Percentiles rank a stretch among this genome's conserved stretches.
phyloP scores from a whole-genome alignment of 2,888 invertebrate species.

The Neria commutata region DNA sequence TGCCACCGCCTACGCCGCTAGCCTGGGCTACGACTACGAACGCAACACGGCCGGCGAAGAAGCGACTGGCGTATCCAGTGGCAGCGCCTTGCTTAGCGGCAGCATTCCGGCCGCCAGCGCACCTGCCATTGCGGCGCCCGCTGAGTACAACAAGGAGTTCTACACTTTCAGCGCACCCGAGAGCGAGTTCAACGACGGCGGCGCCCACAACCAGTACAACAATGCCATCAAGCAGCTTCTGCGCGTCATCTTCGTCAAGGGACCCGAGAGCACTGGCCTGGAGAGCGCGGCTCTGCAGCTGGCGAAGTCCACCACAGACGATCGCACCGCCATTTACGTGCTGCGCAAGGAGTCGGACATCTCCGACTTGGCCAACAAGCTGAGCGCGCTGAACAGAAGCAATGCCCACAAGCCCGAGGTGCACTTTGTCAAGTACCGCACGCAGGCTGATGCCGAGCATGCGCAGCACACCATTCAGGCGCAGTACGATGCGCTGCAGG shows the following conservation, averaged over 20 bases:
- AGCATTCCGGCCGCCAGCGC: neutral
- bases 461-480: conserved; percentile 43
- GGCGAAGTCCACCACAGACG: conserved; percentile 10
- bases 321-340: conserved; percentile 34
- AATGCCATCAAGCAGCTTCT: conserved; percentile 33
- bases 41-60: conserved; percentile 10
- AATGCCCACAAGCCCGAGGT: conserved; percentile 38
- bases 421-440: conserved; percentile 45
- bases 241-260: conserved; percentile 38
- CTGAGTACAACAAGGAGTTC: conserved; percentile 34
- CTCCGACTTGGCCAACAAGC: conserved; percentile 1
- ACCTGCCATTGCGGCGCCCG: conserved; percentile 3
- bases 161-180: conserved; percentile 40
- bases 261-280: conserved; percentile 12
- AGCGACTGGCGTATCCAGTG: neutral
- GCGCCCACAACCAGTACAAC: conserved; percentile 14
- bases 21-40: conserved; percentile 36
- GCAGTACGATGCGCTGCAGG: too few relatives aligned
- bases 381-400: conserved; percentile 2
- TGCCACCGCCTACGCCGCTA: conserved; percentile 32
- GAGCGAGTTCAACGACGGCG: conserved; percentile 29
- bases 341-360: conserved; percentile 18
- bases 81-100: conserved; percentile 5
- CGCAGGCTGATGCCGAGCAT: conserved; percentile 41
- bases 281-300: conserved; percentile 15